A percentile compares a stretch with the other conserved stretches of the same genome.
These are phyloP conservation scores for Chalcosyrphus nemorum DNA, from an alignment of 2,888 invertebrate species.

Conservation along the genomic window DNA sequence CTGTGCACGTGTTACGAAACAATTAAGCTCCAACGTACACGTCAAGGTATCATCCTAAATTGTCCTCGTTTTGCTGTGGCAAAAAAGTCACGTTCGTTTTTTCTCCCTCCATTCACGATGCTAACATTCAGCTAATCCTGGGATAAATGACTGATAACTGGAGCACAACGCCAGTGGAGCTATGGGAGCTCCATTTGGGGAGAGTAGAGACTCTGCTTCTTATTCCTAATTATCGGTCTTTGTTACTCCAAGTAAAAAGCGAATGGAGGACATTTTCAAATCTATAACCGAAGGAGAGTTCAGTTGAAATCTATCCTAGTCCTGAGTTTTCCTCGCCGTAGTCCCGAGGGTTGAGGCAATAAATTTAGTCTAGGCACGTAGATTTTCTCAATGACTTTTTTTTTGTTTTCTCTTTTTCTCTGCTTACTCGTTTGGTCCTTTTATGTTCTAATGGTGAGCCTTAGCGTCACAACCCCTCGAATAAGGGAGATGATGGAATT, in stretches of 20 bases:
- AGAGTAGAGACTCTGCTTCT: slow-evolving; percentile 3
- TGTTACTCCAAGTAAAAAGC: slow-evolving; percentile 18
- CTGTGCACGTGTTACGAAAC: slow-evolving; percentile 70
- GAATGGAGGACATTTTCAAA: slow-evolving; percentile 35
- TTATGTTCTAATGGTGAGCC: background rate
- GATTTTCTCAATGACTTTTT: slow-evolving; percentile 68
- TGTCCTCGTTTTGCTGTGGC: slow-evolving; percentile 69
- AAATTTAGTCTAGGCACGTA: slow-evolving; percentile 76
- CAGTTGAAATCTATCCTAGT: slow-evolving; percentile 46
- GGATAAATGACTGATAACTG: slow-evolving; percentile 72
- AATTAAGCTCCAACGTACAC: slow-evolving; percentile 71
- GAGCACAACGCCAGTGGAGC: slow-evolving; percentile 53
- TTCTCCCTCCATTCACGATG: slow-evolving; percentile 6
- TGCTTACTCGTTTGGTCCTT: slow-evolving; percentile 4
- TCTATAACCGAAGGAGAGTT: slow-evolving; percentile 47
- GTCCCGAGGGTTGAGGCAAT: slow-evolving; percentile 73
- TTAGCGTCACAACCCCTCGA: slow-evolving; percentile 35
- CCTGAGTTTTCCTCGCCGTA: background rate
- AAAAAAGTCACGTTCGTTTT: slow-evolving; percentile 63
- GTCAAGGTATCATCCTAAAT: slow-evolving; percentile 70
- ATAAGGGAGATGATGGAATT: slow-evolving; percentile 43
- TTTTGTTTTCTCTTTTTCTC: slow-evolving; percentile 4
- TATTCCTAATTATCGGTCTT: slow-evolving; percentile 63
- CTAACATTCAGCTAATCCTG: slow-evolving; percentile 59
- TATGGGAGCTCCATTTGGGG: slow-evolving; percentile 5